phyloP scores from a whole-genome alignment of 1,140 invertebrate species.

The Drosophila kurseongensis region DNA sequence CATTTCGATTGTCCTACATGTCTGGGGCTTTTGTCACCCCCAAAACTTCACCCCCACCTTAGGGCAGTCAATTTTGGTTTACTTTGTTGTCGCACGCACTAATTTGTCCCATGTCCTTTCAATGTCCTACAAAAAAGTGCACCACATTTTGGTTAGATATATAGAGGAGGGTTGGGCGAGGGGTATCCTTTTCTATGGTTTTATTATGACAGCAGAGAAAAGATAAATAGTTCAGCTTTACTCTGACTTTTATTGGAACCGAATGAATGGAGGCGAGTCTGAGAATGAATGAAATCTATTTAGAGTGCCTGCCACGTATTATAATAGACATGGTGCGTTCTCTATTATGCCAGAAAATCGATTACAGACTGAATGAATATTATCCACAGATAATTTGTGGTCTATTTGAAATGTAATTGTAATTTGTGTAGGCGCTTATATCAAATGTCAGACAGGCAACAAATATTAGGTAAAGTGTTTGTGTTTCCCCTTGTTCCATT shows the following conservation, averaged over 20 bases:
- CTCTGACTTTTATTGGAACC: constrained; percentile 38
- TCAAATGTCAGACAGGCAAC: neutral
- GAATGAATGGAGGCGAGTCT: constrained; percentile 31
- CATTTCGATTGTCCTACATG: constrained; percentile 63
- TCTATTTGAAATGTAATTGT: neutral
- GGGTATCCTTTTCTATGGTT: constrained; percentile 34
- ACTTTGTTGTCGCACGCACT: constrained; percentile 68
- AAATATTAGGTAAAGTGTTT: too few relatives aligned
- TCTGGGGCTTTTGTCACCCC: constrained; percentile 41
- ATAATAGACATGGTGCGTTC: constrained; percentile 6
- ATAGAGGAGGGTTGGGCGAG: neutral
- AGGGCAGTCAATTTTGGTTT: constrained; percentile 53
- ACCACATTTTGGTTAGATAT: constrained; percentile 38
- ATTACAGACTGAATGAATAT: constrained; percentile 14
- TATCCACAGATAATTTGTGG: constrained; percentile 13
- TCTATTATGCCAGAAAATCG: constrained; percentile 34
- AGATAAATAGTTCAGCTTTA: constrained; percentile 46
- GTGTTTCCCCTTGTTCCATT: too few relatives aligned
- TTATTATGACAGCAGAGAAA: constrained; percentile 43
- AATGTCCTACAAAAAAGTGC: constrained; percentile 70
- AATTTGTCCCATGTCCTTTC: constrained; percentile 75
- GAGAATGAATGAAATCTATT: constrained; percentile 42
- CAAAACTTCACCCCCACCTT: neutral
- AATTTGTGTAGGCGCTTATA: neutral
- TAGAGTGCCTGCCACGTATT: constrained; percentile 6